These are phyloP conservation scores for Steatornis caripensis DNA, from an alignment of 2,113 vertebrate genomes.

Conservation along the genomic window DNA sequence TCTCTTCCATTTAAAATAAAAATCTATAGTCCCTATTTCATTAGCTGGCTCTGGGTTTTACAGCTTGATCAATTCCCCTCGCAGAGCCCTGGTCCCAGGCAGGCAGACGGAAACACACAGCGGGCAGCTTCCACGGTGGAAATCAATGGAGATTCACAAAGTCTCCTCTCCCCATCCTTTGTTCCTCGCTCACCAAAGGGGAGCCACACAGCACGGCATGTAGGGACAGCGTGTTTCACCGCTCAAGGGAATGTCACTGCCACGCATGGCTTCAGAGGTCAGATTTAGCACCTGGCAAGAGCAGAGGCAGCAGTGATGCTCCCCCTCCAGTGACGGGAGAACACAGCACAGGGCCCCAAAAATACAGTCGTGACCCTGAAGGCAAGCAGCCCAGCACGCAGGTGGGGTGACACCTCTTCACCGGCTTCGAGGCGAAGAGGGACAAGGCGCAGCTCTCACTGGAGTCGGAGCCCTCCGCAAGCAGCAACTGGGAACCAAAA, in stretches of 20 bases:
- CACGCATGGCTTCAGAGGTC: rapidly evolving
- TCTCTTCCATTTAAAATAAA: slow-evolving; percentile 56
- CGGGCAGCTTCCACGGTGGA: neutral
- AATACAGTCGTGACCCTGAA: rapidly evolving
- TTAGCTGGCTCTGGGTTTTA: slow-evolving; percentile 54
- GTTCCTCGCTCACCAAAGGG: neutral
- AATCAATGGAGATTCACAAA: neutral
- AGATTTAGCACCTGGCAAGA: neutral
- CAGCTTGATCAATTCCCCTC: slow-evolving; percentile 60
- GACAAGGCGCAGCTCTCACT: neutral
- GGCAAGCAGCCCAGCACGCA: neutral
- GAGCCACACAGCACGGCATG: neutral
- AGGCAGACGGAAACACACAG: neutral
- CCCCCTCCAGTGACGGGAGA: neutral
- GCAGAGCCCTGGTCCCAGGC: neutral
- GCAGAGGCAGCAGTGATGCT: neutral
- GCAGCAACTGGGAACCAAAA: neutral
- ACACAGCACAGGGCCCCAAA: neutral
- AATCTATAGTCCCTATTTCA: slow-evolving; percentile 61
- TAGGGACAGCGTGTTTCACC: neutral
- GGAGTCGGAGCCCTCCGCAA: neutral
- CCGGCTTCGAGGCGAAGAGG: neutral
- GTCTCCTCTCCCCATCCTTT: neutral
- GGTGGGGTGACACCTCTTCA: neutral
- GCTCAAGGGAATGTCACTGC: neutral